Evolutionary conservation across 2,113 vertebrate genomes (phyloP).

Genomic region (Embiotoca jacksoni): DNA sequence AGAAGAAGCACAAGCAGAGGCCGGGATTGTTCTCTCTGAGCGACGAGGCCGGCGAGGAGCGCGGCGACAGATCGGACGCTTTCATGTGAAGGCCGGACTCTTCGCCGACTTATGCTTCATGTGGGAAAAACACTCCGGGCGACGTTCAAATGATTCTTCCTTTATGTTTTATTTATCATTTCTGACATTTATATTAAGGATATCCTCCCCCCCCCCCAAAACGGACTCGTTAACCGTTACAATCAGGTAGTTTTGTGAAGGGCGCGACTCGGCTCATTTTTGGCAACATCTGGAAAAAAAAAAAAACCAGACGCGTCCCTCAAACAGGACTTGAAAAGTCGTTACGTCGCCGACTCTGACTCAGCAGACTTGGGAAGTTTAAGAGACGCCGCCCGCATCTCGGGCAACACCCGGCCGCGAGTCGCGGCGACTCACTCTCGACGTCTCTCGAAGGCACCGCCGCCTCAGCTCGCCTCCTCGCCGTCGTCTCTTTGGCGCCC

Average conservation of each 20-base stretch:
- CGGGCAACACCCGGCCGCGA: not conserved
- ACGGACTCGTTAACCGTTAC: no score
- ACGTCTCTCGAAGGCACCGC: not conserved
- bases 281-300: not conserved
- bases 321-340: not conserved
- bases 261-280: not conserved
- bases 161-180: not conserved
- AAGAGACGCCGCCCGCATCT: not conserved
- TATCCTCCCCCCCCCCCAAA: no score
- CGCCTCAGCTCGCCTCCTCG: not conserved
- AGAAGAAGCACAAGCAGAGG: slow-evolving; percentile 87
- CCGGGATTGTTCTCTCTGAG: slow-evolving; percentile 69
- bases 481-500: no score
- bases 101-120: not conserved
- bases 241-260: not conserved
- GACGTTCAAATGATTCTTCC: no score
- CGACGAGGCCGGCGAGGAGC: slow-evolving; percentile 75
- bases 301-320: not conserved
- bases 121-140: not conserved
- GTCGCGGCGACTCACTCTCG: not conserved
- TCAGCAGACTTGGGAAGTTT: not conserved
- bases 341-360: not conserved
- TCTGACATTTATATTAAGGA: not conserved
- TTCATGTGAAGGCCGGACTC: slow-evolving; percentile 40
- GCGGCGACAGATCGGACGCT: slow-evolving; percentile 76